Evolutionary conservation across 2,888 invertebrate genomes (phyloP).

Genomic region (Sclerodermus sp.): DNA sequence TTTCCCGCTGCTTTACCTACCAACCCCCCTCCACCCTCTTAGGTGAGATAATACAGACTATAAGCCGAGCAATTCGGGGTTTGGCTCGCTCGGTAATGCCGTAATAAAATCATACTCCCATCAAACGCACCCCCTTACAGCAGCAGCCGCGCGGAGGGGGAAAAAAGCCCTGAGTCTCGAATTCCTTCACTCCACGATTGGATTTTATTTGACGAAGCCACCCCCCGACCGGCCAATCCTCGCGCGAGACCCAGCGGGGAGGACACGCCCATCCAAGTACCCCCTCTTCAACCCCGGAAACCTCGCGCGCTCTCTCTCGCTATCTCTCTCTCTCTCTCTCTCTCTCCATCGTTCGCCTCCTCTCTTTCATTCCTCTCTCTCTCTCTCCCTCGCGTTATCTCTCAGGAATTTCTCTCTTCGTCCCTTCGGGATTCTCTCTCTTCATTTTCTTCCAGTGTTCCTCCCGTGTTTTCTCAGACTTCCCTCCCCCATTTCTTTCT

Average conservation of each 20-base stretch:
- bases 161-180: conserved; percentile 49
- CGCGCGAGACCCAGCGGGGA: conserved; percentile 30
- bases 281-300: conserved; percentile 4
- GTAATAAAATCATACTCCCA: conserved; percentile 59
- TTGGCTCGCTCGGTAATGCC: conserved; percentile 55
- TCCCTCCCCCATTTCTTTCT: too few species aligned
- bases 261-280: conserved; percentile 51
- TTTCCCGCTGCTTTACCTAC: too few species aligned
- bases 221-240: conserved; percentile 49
- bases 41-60: conserved; percentile 56
- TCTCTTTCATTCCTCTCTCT: conserved; percentile 16
- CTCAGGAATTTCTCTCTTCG: too few species aligned
- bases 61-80: conserved; percentile 56
- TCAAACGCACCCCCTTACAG: conserved; percentile 45
- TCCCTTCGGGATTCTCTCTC: too few species aligned
- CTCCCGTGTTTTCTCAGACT: too few species aligned
- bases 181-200: conserved; percentile 57
- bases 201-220: conserved; percentile 57
- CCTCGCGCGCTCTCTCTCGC: conserved; percentile 15
- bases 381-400: conserved; percentile 5
- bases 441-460: too few species aligned
- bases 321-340: conserved; percentile 1
- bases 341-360: conserved; percentile 5
- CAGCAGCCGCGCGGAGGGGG: conserved; percentile 26
- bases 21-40: conserved; percentile 24